Percentiles rank a stretch among this genome's conserved stretches.
Evolutionary conservation across 1,140 invertebrate species (phyloP).

Genomic region (Heliconius congener): DNA sequence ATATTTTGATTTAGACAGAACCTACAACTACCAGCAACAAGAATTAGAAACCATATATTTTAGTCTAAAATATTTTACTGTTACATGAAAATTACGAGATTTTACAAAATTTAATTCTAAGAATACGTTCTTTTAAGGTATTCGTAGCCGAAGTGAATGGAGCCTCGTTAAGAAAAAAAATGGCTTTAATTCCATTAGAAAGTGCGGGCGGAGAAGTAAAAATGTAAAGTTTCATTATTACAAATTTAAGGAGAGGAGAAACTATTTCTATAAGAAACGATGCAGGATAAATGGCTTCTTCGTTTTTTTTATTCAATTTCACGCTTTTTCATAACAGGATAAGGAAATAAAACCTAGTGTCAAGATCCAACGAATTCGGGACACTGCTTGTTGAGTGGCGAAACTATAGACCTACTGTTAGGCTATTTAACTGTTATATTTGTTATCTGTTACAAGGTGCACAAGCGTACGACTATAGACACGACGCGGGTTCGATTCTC

Average conservation of each 20-base stretch:
- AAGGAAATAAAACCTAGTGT: background rate
- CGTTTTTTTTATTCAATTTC: background rate
- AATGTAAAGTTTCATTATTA: conserved; percentile 27
- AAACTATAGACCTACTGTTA: too few relatives aligned
- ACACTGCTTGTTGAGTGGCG: too few relatives aligned
- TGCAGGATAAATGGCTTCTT: background rate
- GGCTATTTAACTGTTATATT: too few relatives aligned
- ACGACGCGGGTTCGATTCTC: too few relatives aligned
- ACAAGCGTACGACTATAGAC: too few relatives aligned
- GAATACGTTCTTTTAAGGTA: conserved; percentile 6
- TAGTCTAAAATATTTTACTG: background rate
- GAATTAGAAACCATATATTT: background rate
- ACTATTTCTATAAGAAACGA: background rate
- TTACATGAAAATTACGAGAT: conserved; percentile 2
- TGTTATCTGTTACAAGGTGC: too few relatives aligned
- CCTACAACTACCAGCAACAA: too few relatives aligned
- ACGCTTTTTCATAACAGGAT: background rate
- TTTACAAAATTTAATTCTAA: conserved; percentile 4
- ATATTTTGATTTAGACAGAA: too few relatives aligned
- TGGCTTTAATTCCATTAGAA: conserved; percentile 23
- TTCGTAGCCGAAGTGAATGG: conserved; percentile 5
- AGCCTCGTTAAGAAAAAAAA: conserved; percentile 22
- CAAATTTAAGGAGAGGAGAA: background rate
- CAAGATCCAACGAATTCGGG: background rate
- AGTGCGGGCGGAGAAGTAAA: conserved; percentile 1